Percentiles rank a stretch among this genome's conserved stretches.
phyloP scores from a whole-genome alignment of 2,113 vertebrate species.

The Lycaon pictus region DNA sequence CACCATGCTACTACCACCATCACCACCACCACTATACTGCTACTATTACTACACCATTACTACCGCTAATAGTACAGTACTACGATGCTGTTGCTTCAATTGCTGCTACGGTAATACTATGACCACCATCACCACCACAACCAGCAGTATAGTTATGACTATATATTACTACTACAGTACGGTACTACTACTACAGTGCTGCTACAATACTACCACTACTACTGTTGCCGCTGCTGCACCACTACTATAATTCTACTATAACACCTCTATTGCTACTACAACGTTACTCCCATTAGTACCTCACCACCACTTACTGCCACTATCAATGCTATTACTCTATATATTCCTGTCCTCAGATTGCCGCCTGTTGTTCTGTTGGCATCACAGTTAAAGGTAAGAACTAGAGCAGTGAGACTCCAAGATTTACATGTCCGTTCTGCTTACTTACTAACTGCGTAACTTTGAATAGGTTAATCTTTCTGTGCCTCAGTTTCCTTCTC shows the following conservation, averaged over 20 bases:
- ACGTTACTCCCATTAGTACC: fast-evolving
- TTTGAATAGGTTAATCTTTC: background rate
- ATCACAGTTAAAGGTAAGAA: background rate
- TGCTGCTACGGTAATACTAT: background rate
- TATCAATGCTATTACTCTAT: fast-evolving
- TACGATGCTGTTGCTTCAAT: fast-evolving
- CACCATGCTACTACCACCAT: background rate
- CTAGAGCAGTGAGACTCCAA: background rate
- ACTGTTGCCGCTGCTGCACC: fast-evolving
- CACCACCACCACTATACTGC: background rate
- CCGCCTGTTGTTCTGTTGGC: background rate
- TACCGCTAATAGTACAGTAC: fast-evolving
- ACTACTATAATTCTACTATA: fast-evolving
- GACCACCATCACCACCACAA: background rate
- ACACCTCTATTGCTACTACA: background rate
- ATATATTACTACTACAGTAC: background rate
- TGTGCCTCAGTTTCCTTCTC: background rate
- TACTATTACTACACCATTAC: no score
- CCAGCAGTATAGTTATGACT: background rate
- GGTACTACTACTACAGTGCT: fast-evolving
- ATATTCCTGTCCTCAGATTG: background rate
- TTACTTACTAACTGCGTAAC: background rate
- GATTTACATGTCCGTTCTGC: background rate
- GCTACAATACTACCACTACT: fast-evolving
- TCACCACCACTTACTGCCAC: no score